Conservation (phyloP, 1,140 invertebrate species). For the Brachionus koreanus region DNA sequence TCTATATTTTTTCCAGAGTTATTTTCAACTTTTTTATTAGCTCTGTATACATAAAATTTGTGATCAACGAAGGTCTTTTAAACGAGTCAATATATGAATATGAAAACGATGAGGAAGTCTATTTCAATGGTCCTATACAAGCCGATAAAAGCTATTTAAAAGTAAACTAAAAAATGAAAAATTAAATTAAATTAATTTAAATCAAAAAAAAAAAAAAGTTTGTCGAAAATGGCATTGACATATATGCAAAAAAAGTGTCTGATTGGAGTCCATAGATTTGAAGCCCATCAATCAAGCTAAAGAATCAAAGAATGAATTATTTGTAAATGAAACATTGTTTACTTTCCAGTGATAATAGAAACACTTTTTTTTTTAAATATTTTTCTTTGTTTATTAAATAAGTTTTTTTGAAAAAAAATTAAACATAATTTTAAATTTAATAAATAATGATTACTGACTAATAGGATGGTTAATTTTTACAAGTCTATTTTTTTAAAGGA, state of each 20-base stretch:
- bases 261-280: not conserved
- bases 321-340: not conserved
- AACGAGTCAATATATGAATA: slow-evolving; percentile 1
- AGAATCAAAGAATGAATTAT: not conserved
- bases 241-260: slow-evolving; percentile 15
- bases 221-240: slow-evolving; percentile 21
- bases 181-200: not conserved
- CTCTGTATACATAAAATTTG: slow-evolving; percentile 22
- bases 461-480: not conserved
- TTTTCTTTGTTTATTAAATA: not conserved
- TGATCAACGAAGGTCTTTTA: not conserved
- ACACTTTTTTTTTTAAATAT: not conserved
- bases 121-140: slow-evolving; percentile 33
- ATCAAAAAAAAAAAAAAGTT: not conserved
- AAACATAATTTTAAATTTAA: not conserved
- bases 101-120: not conserved
- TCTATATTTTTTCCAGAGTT: not conserved
- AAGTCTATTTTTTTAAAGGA: not conserved
- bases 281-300: not conserved
- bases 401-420: not conserved
- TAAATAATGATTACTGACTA: not conserved
- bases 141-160: slow-evolving; percentile 26
- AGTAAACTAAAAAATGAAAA: not conserved
- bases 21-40: not conserved
- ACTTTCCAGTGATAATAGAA: not conserved